Base-by-base conservation (phyloP, 2,797 vertebrate genomes). In the Ataeniobius toweri region DNA sequence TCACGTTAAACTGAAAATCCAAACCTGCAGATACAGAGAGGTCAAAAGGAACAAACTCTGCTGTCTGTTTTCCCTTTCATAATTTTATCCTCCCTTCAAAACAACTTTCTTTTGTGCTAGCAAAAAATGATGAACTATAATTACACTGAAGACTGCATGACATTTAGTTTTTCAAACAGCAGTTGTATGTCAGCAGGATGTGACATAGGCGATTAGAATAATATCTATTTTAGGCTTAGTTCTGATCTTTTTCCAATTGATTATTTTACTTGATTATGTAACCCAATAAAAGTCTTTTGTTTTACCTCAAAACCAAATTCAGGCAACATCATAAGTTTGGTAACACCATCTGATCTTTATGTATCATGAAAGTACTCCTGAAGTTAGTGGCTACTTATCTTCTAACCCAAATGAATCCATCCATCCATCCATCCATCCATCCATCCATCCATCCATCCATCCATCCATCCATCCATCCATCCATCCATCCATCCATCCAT, bases 1-100 rank as follows among this genome's bases (percentile, higher is more conserved):
- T 80, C 71, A 69, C 83, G 78, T 90, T 53, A 88, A 84, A 85
- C 78, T 78, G 74, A 80, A 88, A 88, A 84, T 70, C 83, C 77
- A 75, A 55, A 58, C 76, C 26, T 41, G 74, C 55, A 73, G 55
- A 87, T 78, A 83, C 76, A 85, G 76, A 72, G 31, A 81, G 16
- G 77, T 78, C 80, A 71, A 70, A 79, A n/a, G 74, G 81, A 80
- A 81, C 39, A 81, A 76, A 74, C 51, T 67, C 31, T 75, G 71
- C 67, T 53, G 56, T 28, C 76, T 46, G 14, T 68, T 48, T 22
- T 26, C 13, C 7, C 53, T 48, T 71, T 71, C 53, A 70, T 48
- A 48, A 48, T 69, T 48, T 46, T 26, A 68, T 44, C 3, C 67
- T 22, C 65, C 39, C 13, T 68, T 68, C 39, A 68, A 48, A 26